These are phyloP conservation scores for Rosalia funebris DNA, from an alignment of 2,888 invertebrate genomes.

Conservation along the genomic window DNA sequence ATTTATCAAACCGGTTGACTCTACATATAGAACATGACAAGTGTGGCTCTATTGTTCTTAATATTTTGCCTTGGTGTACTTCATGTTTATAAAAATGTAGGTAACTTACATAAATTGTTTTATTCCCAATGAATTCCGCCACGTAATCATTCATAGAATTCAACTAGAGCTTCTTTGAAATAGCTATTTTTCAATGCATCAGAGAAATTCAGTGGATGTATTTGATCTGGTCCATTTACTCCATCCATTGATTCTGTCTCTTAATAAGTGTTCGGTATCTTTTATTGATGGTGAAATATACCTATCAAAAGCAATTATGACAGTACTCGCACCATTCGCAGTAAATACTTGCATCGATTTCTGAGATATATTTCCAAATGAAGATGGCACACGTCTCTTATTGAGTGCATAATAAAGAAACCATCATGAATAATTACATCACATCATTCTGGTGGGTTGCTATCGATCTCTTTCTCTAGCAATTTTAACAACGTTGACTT, in stretches of 20 bases:
- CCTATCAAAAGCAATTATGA: constrained; percentile 41
- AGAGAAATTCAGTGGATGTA: constrained; percentile 27
- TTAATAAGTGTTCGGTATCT: constrained; percentile 43
- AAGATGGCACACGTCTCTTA: constrained; percentile 36
- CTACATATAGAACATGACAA: constrained; percentile 45
- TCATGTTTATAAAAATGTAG: constrained; percentile 42
- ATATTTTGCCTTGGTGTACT: constrained; percentile 33
- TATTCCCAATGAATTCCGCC: constrained; percentile 42
- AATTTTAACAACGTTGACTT: no score
- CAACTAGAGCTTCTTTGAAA: constrained; percentile 45
- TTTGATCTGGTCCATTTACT: constrained; percentile 37
- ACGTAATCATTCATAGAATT: constrained; percentile 46
- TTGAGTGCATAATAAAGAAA: background rate
- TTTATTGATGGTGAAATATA: constrained; percentile 47
- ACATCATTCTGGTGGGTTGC: background rate
- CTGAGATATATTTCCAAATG: constrained; percentile 45
- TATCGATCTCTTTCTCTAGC: background rate
- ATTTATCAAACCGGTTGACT: no score
- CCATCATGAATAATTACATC: no score
- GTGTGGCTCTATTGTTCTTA: constrained; percentile 13
- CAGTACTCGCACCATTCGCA: constrained; percentile 30
- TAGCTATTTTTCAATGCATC: constrained; percentile 31
- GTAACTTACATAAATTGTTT: constrained; percentile 39
- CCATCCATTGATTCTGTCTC: constrained; percentile 32
- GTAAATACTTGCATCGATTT: constrained; percentile 44